Evolutionary conservation across 2,113 vertebrate genomes (phyloP).

Genomic region (Xyliphius kryptos): DNA sequence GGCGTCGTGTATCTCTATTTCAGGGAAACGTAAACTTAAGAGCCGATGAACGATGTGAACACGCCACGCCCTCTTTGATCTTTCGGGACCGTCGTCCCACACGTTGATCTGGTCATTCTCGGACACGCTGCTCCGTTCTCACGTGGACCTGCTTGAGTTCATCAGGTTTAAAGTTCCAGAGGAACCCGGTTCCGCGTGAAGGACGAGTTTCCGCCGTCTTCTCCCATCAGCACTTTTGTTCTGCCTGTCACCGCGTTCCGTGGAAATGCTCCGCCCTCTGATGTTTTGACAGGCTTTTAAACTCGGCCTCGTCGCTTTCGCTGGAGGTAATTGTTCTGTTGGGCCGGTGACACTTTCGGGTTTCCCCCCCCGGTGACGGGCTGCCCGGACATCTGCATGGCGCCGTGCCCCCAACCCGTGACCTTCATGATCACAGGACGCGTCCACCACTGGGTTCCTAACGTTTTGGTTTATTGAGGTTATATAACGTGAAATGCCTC

Average conservation of each 20-base stretch:
- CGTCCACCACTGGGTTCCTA: background rate
- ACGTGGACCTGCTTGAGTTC: too few relatives aligned
- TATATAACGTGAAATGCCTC: too few relatives aligned
- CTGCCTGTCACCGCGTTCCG: background rate
- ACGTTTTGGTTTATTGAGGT: too few relatives aligned
- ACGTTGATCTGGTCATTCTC: too few relatives aligned
- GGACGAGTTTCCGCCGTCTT: background rate
- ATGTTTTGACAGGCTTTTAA: conserved; percentile 38
- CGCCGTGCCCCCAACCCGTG: background rate
- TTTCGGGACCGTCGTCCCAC: too few relatives aligned
- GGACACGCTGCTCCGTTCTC: too few relatives aligned
- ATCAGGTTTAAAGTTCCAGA: conserved; percentile 1
- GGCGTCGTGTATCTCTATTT: too few relatives aligned
- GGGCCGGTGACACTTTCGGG: conserved; percentile 1
- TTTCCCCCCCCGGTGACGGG: background rate
- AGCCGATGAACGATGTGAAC: too few relatives aligned
- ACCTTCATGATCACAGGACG: background rate
- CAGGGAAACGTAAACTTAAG: too few relatives aligned
- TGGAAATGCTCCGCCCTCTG: background rate
- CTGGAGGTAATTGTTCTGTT: conserved; percentile 31
- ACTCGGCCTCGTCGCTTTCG: conserved; percentile 12
- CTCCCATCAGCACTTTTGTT: conserved; percentile 22
- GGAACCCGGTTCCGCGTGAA: background rate
- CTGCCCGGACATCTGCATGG: too few relatives aligned
- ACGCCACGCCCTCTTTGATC: too few relatives aligned